Conservation (phyloP, 1,140 invertebrate genomes). For the Conopomorpha cramerella region DNA sequence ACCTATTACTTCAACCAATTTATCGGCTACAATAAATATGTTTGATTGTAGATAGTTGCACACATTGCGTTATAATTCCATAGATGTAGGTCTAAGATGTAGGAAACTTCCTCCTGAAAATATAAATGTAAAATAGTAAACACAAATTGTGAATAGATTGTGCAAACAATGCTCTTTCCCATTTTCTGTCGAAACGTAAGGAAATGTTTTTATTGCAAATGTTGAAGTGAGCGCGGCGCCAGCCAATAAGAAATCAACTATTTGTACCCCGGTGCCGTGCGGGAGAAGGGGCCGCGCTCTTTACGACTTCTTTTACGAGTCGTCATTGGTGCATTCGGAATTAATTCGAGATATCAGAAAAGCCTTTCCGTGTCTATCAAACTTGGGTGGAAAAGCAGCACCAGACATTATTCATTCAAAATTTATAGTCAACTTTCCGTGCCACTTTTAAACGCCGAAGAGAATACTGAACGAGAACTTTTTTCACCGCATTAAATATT, state of each 20-base stretch:
- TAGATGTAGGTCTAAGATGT: constrained; percentile 48
- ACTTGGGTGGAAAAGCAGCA: constrained; percentile 48
- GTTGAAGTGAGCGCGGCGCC: constrained; percentile 56
- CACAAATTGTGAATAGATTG: too few relatives aligned
- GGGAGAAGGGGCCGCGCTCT: constrained; percentile 43
- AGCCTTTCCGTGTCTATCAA: constrained; percentile 51
- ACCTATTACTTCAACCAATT: too few relatives aligned
- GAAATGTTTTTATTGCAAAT: constrained; percentile 59
- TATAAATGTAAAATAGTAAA: too few relatives aligned
- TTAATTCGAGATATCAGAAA: constrained; percentile 40
- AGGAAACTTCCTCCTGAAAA: constrained; percentile 52
- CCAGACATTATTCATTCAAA: too few relatives aligned
- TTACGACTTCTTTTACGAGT: constrained; percentile 60
- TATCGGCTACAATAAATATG: constrained; percentile 12
- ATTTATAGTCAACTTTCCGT: too few relatives aligned
- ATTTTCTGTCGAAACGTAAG: constrained; percentile 53
- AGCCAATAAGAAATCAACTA: constrained; percentile 60
- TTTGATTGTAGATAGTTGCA: constrained; percentile 14
- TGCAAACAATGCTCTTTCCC: constrained; percentile 59
- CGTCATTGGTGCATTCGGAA: constrained; percentile 57
- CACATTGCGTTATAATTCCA: constrained; percentile 34
- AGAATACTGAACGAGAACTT: too few relatives aligned
- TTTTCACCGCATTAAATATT: too few relatives aligned
- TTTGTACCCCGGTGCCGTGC: constrained; percentile 50
- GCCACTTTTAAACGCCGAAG: too few relatives aligned